These are phyloP conservation scores for Crypturellus tataupa DNA, from an alignment of 2,797 vertebrate species.

Conservation along the genomic window DNA sequence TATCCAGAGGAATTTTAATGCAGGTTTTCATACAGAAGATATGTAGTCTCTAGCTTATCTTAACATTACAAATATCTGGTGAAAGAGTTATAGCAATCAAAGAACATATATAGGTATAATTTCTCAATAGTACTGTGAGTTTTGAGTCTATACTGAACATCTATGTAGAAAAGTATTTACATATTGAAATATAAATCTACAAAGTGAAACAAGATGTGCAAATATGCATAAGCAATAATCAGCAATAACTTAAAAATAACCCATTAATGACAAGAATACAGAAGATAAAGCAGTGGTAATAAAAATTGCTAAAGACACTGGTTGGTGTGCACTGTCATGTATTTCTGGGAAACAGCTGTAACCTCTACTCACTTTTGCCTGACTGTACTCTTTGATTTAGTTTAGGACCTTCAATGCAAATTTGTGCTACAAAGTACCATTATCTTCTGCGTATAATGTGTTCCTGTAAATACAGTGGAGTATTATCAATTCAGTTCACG, in stretches of 20 bases:
- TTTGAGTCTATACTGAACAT: neutral
- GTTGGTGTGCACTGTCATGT: neutral
- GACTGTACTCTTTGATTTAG: neutral
- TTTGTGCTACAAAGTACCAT: neutral
- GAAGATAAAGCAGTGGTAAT: neutral
- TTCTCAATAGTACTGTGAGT: neutral
- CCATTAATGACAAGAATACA: neutral
- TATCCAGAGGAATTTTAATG: neutral
- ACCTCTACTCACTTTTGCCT: neutral
- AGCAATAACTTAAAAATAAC: neutral
- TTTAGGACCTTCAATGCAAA: neutral
- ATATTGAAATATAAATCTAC: neutral
- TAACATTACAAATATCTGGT: neutral
- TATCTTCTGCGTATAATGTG: neutral
- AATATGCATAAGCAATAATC: neutral
- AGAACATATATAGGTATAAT: neutral
- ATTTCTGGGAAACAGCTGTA: accelerated
- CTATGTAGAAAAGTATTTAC: neutral
- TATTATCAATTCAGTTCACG: neutral
- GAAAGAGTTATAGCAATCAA: neutral
- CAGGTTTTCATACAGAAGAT: neutral
- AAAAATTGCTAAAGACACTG: neutral
- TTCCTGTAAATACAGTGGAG: neutral
- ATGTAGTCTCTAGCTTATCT: neutral
- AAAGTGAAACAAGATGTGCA: neutral